These are phyloP conservation scores for Siniperca obscura DNA, from an alignment of 2,797 vertebrate species.

Conservation along the genomic window DNA sequence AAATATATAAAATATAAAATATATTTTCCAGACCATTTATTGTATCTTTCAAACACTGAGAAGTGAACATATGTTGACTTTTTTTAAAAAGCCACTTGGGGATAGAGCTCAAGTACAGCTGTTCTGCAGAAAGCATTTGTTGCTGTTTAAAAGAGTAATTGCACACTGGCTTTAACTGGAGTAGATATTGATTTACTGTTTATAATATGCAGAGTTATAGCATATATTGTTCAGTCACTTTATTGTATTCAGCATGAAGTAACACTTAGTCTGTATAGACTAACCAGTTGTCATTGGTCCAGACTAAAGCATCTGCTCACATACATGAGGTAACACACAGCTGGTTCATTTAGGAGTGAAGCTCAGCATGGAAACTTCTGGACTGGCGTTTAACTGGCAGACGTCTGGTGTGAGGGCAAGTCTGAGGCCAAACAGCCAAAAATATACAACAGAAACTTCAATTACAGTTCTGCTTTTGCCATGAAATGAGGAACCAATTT, in stretches of 20 bases:
- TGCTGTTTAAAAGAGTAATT: slow-evolving; percentile 21
- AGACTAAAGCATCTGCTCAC: slow-evolving; percentile 38
- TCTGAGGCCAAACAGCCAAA: slow-evolving; percentile 16
- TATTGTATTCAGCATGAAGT: slow-evolving; percentile 27
- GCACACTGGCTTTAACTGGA: slow-evolving; percentile 15
- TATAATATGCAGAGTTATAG: slow-evolving; percentile 16
- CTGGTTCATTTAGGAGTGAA: slow-evolving; percentile 25
- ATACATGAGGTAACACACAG: slow-evolving; percentile 34
- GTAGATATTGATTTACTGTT: not conserved
- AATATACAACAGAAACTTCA: slow-evolving; percentile 19
- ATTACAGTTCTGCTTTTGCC: slow-evolving; percentile 38
- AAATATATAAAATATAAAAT: slow-evolving; percentile 14
- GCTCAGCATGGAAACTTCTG: slow-evolving; percentile 33
- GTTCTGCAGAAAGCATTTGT: slow-evolving; percentile 27
- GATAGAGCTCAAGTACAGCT: slow-evolving; percentile 48
- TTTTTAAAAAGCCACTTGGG: slow-evolving; percentile 7
- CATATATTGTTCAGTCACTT: slow-evolving; percentile 1
- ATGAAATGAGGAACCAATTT: slow-evolving; percentile 54
- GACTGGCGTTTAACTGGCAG: slow-evolving; percentile 18
- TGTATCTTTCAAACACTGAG: slow-evolving; percentile 44
- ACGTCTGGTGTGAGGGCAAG: not conserved
- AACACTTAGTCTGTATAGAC: slow-evolving; percentile 23
- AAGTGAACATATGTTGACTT: slow-evolving; percentile 52
- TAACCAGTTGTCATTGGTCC: slow-evolving; percentile 25
- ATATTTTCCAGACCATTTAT: slow-evolving; percentile 50